Evolutionary conservation across 2,888 invertebrate genomes (phyloP), one percentile per base, ranked within the genome.

Genomic region (Trissoscelio sp.): DNA sequence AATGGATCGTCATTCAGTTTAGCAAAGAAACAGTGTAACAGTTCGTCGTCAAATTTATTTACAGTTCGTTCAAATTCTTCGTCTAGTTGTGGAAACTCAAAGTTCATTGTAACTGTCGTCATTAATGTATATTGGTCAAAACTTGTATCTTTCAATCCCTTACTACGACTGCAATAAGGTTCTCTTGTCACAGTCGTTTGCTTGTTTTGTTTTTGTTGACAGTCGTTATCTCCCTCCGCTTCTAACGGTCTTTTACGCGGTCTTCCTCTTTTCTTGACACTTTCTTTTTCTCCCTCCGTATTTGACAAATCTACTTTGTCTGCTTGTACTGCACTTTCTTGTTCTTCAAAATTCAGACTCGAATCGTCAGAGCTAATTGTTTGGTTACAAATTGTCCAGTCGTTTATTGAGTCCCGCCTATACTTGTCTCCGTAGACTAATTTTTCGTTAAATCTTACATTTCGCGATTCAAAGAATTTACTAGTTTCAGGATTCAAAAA

Each of bases 371-470:
- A 9, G 64, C 42, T 66, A n/a, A 51, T 48, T 16, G 60, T 80
- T 70, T 69, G 75, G 60, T 44, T 69, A 18, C 72, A 44, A 39
- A 39, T 2, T 24, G 44, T 37, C 67, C 73, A 70, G 18, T 73
- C 42, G 58, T 46, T 39, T 14, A 77, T 77, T 28, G 24, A 39
- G 39, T 73, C 24, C 37, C 60, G 66, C 74, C 51, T 46, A 74
- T 82, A 82, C 3, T 67, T 62, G 24, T 86, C 79, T 31, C 83
- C 82, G 62, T 83, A 86, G 14, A 85, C n/a, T n/a, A n/a, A n/a
- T n/a, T n/a, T n/a, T n/a, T n/a, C n/a, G n/a, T n/a, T n/a, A n/a
- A n/a, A n/a, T 46, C 84, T 64, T 2, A 83, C 83, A 70, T 86
- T 83, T 66, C 84, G 81, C 0, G 83, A 79, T 34, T 82, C 82